phyloP scores from a whole-genome alignment of 2,113 vertebrate genomes.

The Larimichthys crocea region DNA sequence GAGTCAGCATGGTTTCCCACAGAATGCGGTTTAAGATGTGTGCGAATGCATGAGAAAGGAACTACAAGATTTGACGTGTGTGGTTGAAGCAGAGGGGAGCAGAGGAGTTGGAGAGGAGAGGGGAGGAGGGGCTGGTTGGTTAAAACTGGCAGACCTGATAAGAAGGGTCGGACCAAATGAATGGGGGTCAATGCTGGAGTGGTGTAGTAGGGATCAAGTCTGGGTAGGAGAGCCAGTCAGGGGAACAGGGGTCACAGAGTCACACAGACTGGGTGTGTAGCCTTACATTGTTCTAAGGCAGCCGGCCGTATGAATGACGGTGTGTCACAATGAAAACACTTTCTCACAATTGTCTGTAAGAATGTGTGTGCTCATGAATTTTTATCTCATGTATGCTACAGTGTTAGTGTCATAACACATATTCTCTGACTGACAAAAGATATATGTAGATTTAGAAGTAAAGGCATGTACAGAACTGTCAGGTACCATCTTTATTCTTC shows the following conservation, averaged over 20 bases:
- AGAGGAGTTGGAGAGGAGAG: conserved; percentile 21
- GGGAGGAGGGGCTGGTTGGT: conserved; percentile 30
- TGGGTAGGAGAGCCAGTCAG: conserved; percentile 46
- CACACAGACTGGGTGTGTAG: conserved; percentile 80
- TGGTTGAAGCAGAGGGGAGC: conserved; percentile 32
- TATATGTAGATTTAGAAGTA: not conserved
- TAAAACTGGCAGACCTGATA: conserved; percentile 78
- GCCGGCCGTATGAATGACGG: conserved; percentile 48
- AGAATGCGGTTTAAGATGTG: conserved; percentile 61
- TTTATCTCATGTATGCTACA: conserved; percentile 14
- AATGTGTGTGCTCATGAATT: conserved; percentile 61
- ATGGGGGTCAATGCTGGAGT: conserved; percentile 78
- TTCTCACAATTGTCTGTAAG: conserved; percentile 81
- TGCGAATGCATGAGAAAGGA: conserved; percentile 53
- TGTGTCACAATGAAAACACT: conserved; percentile 56
- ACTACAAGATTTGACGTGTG: conserved; percentile 48
- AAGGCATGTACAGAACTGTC: not conserved
- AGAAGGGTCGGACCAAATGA: conserved; percentile 80
- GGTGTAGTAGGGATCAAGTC: conserved; percentile 54
- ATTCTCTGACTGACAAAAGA: not conserved
- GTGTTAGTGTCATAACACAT: not conserved
- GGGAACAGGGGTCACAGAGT: conserved; percentile 69
- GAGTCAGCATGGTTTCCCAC: conserved; percentile 62
- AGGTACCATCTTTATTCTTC: not conserved
- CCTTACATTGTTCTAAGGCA: conserved; percentile 77